These are phyloP conservation scores for Lepidotrigona ventralis DNA, from an alignment of 1,140 invertebrate genomes.

Conservation along the genomic window DNA sequence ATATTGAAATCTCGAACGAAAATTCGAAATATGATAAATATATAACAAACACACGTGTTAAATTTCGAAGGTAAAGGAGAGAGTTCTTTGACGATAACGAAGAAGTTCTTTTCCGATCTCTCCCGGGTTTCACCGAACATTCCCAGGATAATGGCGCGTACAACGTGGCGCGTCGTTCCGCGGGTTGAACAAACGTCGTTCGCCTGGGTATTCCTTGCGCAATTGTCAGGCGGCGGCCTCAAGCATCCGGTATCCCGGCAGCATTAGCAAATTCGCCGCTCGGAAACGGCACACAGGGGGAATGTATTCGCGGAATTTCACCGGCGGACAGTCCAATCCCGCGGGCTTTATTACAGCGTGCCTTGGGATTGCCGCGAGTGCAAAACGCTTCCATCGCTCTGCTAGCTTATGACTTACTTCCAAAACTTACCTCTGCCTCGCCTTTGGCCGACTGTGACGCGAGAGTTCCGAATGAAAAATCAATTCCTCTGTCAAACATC, in stretches of 20 bases:
- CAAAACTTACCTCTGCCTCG: too few species aligned
- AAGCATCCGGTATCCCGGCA: neutral
- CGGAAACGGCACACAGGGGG: neutral
- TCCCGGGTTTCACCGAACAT: neutral
- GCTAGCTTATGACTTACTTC: too few species aligned
- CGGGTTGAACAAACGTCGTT: neutral
- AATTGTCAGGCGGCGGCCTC: neutral
- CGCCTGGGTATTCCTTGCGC: neutral
- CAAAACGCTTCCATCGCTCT: neutral
- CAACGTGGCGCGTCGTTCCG: too few species aligned
- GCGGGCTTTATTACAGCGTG: slow-evolving; percentile 20
- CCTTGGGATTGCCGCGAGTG: neutral
- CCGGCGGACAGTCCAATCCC: slow-evolving; percentile 1
- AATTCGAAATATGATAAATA: too few species aligned
- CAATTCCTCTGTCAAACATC: too few species aligned
- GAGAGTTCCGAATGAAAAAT: neutral
- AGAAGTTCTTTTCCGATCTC: neutral
- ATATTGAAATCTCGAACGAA: too few species aligned
- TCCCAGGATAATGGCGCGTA: too few species aligned
- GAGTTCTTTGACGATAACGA: too few species aligned
- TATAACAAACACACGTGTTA: too few species aligned
- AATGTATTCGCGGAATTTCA: slow-evolving; percentile 5
- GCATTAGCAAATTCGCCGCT: slow-evolving; percentile 13
- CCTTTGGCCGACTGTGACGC: too few species aligned
- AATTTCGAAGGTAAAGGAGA: too few species aligned